Evolutionary conservation across 1,140 invertebrate genomes (phyloP), one percentile per base, ranked within the genome.

Genomic region (Ceratosolen fusciceps): DNA sequence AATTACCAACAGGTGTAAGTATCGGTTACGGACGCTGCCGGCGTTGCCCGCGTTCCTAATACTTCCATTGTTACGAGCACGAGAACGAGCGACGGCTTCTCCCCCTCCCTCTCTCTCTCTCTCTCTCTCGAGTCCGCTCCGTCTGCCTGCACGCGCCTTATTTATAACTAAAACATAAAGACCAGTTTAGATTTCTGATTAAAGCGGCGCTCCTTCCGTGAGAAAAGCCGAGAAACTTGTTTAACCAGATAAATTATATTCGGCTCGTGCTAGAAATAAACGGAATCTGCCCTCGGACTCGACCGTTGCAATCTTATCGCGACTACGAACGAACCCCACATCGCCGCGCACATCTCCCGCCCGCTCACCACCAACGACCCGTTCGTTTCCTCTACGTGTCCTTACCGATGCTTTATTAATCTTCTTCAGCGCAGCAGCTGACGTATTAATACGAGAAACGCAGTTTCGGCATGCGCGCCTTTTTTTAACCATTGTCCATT

Each of bases 231-330:
- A 62, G 58, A 62, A 62, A 62, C 58, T 62, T 60, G 24, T 60
- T 60, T 60, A 29, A 31, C 7, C 14, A 14, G 56, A 31, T 14
- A 60, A 9, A 31, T 60, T 60, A 31, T 8, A 26, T 60, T 62
- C 10, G 29, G 12, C 31, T 62, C 58, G 58, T 16, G 31, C 31
- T 62, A 0, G 29, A 62, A 65, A 37, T 16, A n/a, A 65, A n/a
- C 31, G n/a, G 10, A 37, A 65, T 65, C 60, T 37, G 1, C 31
- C 16, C 34, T 34, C 9, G 3, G 3, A 62, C 16, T 37, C 29
- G 31, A 34, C 60, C 31, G 31, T 62, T 62, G 34, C 60, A 62
- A n/a, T 65, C 31, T 37, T 65, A 65, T 65, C 60, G n/a, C 10
- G 19, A 37, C 14, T 1, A 37, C 29, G 31, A 0, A 31, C 26